A percentile compares a stretch with the other conserved stretches of the same genome.
Evolutionary conservation across 2,797 vertebrate species (phyloP).

Genomic region (Neosilurus mollespiculum): DNA sequence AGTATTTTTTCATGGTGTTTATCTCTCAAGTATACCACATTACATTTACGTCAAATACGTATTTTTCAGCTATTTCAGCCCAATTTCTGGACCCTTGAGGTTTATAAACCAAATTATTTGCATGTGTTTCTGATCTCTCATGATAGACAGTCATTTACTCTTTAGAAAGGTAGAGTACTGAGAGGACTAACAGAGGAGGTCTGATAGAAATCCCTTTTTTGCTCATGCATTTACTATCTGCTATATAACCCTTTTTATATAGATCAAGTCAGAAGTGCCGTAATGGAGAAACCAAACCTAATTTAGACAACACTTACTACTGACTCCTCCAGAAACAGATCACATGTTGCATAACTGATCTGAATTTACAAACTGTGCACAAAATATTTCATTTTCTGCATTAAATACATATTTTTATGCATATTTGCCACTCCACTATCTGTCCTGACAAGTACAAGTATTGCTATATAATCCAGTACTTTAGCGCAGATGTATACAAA

Average conservation of each 20-base stretch:
- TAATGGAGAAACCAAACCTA: background rate
- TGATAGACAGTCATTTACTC: slow-evolving; percentile 44
- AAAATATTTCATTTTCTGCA: background rate
- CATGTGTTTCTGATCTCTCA: slow-evolving; percentile 51
- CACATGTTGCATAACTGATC: background rate
- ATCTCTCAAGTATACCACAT: slow-evolving; percentile 40
- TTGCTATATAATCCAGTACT: background rate
- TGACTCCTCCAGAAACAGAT: background rate
- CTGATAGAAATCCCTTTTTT: background rate
- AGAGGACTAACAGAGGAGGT: background rate
- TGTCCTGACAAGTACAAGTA: background rate
- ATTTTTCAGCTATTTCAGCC: slow-evolving; percentile 56
- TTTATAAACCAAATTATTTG: slow-evolving; percentile 6
- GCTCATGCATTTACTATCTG: background rate
- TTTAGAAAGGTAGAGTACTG: slow-evolving; percentile 34
- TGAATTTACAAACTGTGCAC: background rate
- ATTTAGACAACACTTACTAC: background rate
- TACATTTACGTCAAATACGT: slow-evolving; percentile 55
- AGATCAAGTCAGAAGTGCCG: background rate
- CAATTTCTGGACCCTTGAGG: slow-evolving; percentile 56
- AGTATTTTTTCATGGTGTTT: slow-evolving; percentile 44
- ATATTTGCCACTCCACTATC: background rate
- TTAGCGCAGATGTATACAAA: background rate
- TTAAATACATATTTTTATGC: background rate
- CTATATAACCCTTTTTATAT: background rate